Evolutionary conservation across 37 sponge, comb jelly and placozoan genomes (phyloP), one percentile per base, ranked within the genome.

Genomic region (Beroe ovata): DNA sequence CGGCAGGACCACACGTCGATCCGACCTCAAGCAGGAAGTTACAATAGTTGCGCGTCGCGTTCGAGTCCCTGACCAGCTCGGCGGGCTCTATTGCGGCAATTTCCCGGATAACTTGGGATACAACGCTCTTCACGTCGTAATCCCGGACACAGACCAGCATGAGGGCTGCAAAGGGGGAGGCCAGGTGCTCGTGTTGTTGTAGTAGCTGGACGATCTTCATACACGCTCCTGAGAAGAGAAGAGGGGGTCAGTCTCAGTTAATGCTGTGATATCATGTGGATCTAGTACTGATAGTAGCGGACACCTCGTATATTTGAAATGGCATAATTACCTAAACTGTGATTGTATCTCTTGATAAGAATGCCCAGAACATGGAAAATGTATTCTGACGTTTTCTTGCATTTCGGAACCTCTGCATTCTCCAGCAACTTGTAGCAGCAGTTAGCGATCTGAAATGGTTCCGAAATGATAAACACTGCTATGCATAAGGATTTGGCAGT

Each of bases 371-470:
- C 60, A 1, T 89, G 90, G 28, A 92, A 90, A 16, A 95, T 61
- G 2, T 35, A n/a, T 32, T 94, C 94, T 71, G 62, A 60, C 19
- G 92, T 32, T 8, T 71, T 58, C 58, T 93, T 95, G 29, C 93
- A 94, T 33, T 90, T 88, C 42, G 64, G 64, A 0, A 90, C 60
- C 19, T 60, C 62, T 0, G 91, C 89, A 60, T 91, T 94, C 88
- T 96, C 97, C 54, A 94, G 69, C 35, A 96, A 71, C 89, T 94
- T 96, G 92, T 93, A 96, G 91, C 95, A 95, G 88, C 91, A 89
- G 26, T 41, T 60, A 6, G 93, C 92, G 34, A 96, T 89, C 54
- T 93, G 89, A 26, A 38, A 92, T 90, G 59, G 38, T 62, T 59
- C n/a, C n/a, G n/a, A n/a, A n/a, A n/a, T n/a, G n/a, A n/a, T n/a